phyloP scores from a whole-genome alignment of 2,113 vertebrate species.

The Osmerus eperlanus region DNA sequence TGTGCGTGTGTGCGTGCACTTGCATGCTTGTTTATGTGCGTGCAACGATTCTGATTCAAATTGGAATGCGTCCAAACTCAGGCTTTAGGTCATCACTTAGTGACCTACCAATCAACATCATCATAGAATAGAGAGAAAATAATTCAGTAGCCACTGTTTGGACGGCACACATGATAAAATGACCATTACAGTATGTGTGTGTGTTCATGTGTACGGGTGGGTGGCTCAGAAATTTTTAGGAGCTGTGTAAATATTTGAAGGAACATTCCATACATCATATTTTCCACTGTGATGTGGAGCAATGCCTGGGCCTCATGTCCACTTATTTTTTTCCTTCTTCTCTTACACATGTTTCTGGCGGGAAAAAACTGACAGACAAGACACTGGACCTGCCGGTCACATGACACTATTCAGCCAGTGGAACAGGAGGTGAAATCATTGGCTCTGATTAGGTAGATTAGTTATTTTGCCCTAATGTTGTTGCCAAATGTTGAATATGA shows the following conservation, averaged over 20 bases:
- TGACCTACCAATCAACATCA: not conserved
- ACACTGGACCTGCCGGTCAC: not conserved
- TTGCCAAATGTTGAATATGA: no score
- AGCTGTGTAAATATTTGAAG: constrained; percentile 36
- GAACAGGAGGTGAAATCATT: constrained; percentile 28
- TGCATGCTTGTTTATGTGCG: not conserved
- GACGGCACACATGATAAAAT: not conserved
- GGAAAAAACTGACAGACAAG: constrained; percentile 25
- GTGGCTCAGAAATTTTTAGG: constrained; percentile 25
- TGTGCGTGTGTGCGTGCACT: constrained; percentile 11
- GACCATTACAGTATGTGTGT: not conserved
- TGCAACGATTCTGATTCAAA: not conserved
- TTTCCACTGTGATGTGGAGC: constrained; percentile 53
- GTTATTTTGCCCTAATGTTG: no score
- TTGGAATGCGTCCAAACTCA: not conserved
- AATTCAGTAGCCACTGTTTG: not conserved
- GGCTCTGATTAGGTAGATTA: not conserved
- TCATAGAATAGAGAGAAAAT: not conserved
- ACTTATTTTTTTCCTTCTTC: not conserved
- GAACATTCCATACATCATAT: constrained; percentile 58
- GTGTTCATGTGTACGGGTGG: constrained; percentile 9
- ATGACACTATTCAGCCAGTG: constrained; percentile 41
- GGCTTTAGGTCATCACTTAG: no score
- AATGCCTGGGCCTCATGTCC: not conserved
- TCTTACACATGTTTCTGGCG: constrained; percentile 42